phyloP scores from a whole-genome alignment of 2,113 vertebrate genomes.

The Gobius niger region DNA sequence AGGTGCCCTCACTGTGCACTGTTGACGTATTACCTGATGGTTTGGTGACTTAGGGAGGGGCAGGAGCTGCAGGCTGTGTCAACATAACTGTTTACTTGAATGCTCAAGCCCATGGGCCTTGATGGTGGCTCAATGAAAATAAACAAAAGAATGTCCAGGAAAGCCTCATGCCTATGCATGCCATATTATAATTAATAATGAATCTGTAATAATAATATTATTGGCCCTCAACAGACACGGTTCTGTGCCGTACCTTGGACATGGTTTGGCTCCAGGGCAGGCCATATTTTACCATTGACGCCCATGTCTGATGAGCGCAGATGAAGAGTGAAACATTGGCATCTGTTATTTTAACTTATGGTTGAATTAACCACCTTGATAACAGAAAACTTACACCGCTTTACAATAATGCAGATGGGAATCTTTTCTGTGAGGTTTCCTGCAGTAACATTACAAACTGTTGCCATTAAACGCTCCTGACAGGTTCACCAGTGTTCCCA shows the following conservation, averaged over 20 bases:
- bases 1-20: too few species aligned
- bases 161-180: neutral
- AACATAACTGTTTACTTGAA: conserved; percentile 50
- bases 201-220: too few species aligned
- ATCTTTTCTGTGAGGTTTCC: conserved; percentile 20
- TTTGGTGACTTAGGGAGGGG: conserved; percentile 38
- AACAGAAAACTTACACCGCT: too few species aligned
- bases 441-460: conserved; percentile 38
- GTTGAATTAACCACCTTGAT: too few species aligned
- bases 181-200: too few species aligned
- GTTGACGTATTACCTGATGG: conserved; percentile 37
- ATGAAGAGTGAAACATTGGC: too few species aligned
- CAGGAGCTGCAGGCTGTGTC: conserved; percentile 16
- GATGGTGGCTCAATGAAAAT: conserved; percentile 14
- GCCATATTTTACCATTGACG: too few species aligned
- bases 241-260: too few species aligned
- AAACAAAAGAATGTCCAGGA: neutral
- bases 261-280: too few species aligned
- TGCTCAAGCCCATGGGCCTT: conserved; percentile 28
- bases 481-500: conserved; percentile 26
- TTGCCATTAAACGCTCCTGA: conserved; percentile 26
- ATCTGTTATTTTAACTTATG: too few species aligned
- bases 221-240: too few species aligned
- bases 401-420: conserved; percentile 15
- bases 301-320: too few species aligned